A percentile compares a stretch with the other conserved stretches of the same genome.
These are phyloP conservation scores for Andrena flavipes DNA, from an alignment of 2,888 invertebrate genomes.

Conservation along the genomic window DNA sequence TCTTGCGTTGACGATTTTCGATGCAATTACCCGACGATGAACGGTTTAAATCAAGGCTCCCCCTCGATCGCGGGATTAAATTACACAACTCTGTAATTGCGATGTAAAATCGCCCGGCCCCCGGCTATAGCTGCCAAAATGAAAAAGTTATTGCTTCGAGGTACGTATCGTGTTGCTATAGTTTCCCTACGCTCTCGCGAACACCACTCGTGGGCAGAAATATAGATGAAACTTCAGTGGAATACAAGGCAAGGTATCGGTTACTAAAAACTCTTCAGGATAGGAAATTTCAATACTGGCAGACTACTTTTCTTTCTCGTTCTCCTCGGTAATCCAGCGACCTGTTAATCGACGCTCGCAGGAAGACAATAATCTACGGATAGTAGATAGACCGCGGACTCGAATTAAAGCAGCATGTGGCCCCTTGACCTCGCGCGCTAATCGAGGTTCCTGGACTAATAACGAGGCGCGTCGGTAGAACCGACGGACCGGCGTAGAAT, in stretches of 20 bases:
- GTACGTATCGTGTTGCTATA: background rate
- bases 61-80: slow-evolving; percentile 24
- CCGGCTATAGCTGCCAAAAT: background rate
- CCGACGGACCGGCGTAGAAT: slow-evolving; percentile 51
- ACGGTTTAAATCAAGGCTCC: slow-evolving; percentile 29
- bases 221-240: too few species aligned
- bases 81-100: slow-evolving; percentile 25
- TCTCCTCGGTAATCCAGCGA: background rate
- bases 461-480: slow-evolving; percentile 23
- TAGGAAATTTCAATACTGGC: background rate
- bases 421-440: slow-evolving; percentile 26
- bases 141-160: slow-evolving; percentile 6
- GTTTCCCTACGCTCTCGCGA: background rate
- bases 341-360: background rate
- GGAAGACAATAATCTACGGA: slow-evolving; percentile 27
- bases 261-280: too few species aligned
- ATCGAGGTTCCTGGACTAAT: slow-evolving; percentile 43
- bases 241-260: too few species aligned
- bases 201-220: background rate
- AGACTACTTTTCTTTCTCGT: background rate
- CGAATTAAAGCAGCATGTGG: slow-evolving; percentile 34
- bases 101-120: background rate
- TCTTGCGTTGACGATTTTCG: slow-evolving; percentile 31
- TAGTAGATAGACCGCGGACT: background rate
- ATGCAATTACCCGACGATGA: slow-evolving; percentile 4